A percentile compares a stretch with the other conserved stretches of the same genome.
These are phyloP conservation scores for Gymnoscelis rufifasciata DNA, from an alignment of 2,888 invertebrate species.

Conservation along the genomic window DNA sequence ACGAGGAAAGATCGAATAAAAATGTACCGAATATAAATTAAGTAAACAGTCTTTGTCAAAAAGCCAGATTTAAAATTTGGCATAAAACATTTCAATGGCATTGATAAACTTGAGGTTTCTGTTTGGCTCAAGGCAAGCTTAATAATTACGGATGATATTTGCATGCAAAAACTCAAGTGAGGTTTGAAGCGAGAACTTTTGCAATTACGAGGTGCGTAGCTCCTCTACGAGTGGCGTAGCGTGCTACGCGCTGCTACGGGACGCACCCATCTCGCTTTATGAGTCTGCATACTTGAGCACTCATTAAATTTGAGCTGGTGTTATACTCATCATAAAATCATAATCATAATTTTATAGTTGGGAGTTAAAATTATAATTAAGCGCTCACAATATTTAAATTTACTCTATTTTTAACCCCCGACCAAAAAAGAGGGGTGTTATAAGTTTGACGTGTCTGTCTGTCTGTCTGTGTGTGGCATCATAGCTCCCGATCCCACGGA, in stretches of 20 bases:
- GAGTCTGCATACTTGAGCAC: slow-evolving; percentile 10
- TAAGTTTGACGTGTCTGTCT: no score
- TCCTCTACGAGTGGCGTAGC: slow-evolving; percentile 21
- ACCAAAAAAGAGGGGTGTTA: no score
- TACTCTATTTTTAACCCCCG: no score
- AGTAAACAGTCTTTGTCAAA: not conserved
- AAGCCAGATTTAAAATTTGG: not conserved
- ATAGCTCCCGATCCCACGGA: no score
- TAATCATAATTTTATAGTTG: no score
- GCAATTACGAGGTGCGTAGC: slow-evolving; percentile 27
- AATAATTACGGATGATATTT: slow-evolving; percentile 15
- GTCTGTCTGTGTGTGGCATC: no score
- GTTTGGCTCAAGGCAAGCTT: slow-evolving; percentile 6
- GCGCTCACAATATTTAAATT: no score
- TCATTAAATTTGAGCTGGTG: slow-evolving; percentile 1
- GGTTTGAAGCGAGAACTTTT: slow-evolving; percentile 24
- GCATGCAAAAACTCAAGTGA: slow-evolving; percentile 21
- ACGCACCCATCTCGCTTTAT: slow-evolving; percentile 20
- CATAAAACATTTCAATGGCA: slow-evolving; percentile 8
- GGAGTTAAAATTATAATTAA: no score
- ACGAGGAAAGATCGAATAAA: not conserved
- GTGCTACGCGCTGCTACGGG: slow-evolving; percentile 24
- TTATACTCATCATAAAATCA: not conserved
- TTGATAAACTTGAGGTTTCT: slow-evolving; percentile 12
- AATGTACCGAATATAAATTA: not conserved